Conservation (phyloP, 53 echinoderm and acorn worm genomes). For the Apostichopus leukothele region DNA sequence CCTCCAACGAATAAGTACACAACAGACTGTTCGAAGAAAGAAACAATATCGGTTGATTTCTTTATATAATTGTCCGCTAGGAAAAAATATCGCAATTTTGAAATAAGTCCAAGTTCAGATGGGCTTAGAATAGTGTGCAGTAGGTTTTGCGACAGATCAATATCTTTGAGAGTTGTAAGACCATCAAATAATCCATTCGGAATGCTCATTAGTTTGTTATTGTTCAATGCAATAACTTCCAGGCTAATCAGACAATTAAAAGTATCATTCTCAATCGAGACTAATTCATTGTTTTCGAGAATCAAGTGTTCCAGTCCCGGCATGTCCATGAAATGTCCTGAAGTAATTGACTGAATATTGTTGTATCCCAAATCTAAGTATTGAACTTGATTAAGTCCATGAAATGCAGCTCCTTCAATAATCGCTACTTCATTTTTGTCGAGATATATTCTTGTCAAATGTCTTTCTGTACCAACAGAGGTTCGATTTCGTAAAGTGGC, state of each 20-base stretch:
- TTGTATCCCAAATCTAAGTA: constrained; percentile 2
- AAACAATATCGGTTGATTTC: neutral
- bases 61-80: neutral
- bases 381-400: neutral
- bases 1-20: neutral
- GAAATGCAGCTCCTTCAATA: neutral
- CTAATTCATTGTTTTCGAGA: neutral
- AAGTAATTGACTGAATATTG: neutral
- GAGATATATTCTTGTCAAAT: neutral
- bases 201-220: neutral
- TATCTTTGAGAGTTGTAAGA: neutral
- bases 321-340: neutral
- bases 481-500: neutral
- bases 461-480: neutral
- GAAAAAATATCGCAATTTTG: no score
- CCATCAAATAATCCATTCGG: constrained; percentile 1
- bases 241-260: neutral
- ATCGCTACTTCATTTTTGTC: neutral
- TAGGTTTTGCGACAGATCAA: neutral
- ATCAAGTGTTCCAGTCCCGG: neutral
- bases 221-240: neutral
- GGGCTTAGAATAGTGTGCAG: neutral
- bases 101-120: no score
- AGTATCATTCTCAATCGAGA: neutral
- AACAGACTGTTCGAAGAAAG: neutral